phyloP scores from a whole-genome alignment of 2,113 vertebrate genomes.

The Mus spicilegus region DNA sequence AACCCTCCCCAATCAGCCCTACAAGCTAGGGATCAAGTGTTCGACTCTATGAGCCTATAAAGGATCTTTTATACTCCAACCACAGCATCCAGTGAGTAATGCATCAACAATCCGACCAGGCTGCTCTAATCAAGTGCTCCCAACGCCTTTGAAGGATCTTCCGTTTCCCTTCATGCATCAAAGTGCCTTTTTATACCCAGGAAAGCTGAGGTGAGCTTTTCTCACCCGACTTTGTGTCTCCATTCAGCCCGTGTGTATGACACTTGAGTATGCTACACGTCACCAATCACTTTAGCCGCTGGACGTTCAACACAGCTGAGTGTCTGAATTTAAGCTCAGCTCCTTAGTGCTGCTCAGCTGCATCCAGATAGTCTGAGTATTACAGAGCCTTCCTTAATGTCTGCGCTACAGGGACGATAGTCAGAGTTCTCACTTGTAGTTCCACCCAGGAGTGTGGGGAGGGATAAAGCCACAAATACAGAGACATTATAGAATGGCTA shows the following conservation, averaged over 20 bases:
- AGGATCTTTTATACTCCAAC: not conserved
- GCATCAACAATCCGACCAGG: not conserved
- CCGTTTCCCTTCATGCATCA: not conserved
- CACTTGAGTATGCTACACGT: not conserved
- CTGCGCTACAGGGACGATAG: not conserved
- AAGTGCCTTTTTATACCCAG: not conserved
- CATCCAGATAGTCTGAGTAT: not conserved
- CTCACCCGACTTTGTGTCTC: not conserved
- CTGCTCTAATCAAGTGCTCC: not conserved
- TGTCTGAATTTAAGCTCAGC: not conserved
- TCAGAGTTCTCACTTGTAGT: constrained; percentile 42
- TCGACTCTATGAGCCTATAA: not conserved
- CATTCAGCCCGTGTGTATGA: not conserved
- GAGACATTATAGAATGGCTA: constrained; percentile 39
- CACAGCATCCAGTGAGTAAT: not conserved
- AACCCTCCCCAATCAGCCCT: not conserved
- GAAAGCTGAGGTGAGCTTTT: not conserved
- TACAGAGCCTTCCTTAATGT: constrained; percentile 26
- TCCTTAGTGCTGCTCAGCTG: not conserved
- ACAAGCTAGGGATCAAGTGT: not conserved
- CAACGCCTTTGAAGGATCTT: not conserved
- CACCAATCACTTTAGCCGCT: not conserved
- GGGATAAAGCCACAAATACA: constrained; percentile 56
- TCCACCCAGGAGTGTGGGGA: constrained; percentile 56
- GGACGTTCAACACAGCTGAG: not conserved